Percentiles rank a stretch among this genome's conserved stretches.
Conservation (phyloP, 2,888 invertebrate genomes). For the Pachydiplax longipennis region DNA sequence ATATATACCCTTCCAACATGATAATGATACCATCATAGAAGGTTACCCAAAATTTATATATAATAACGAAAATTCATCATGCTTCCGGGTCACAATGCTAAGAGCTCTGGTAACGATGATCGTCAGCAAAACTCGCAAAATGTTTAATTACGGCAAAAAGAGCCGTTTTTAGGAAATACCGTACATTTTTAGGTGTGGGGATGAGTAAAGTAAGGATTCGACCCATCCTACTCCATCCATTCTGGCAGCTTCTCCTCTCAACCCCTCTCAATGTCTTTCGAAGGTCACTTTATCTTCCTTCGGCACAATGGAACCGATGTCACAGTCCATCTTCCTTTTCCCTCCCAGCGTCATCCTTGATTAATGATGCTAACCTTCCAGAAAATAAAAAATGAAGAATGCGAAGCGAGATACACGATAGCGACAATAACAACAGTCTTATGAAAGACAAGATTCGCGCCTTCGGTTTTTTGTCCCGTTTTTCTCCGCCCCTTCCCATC, state of each 20-base stretch:
- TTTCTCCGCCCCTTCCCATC: neutral
- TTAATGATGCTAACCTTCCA: slow-evolving; percentile 1
- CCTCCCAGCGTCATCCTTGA: neutral
- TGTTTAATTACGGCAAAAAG: too few relatives aligned
- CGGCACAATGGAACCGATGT: slow-evolving; percentile 41
- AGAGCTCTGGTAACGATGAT: too few relatives aligned
- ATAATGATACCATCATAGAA: too few relatives aligned
- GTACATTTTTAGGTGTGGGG: too few relatives aligned
- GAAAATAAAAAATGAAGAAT: neutral
- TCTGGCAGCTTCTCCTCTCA: neutral
- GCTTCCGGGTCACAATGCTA: too few relatives aligned
- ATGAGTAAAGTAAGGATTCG: too few relatives aligned
- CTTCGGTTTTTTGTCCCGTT: neutral
- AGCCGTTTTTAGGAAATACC: too few relatives aligned
- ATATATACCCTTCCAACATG: too few relatives aligned
- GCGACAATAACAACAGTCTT: slow-evolving; percentile 27
- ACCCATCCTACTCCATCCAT: neutral
- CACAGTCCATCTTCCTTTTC: slow-evolving; percentile 3
- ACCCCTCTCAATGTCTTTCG: slow-evolving; percentile 3
- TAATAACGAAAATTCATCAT: too few relatives aligned
- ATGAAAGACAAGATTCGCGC: slow-evolving; percentile 26
- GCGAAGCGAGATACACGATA: neutral
- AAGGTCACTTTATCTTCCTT: slow-evolving; percentile 32
- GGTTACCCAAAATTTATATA: too few relatives aligned
- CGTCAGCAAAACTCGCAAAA: too few relatives aligned